These are phyloP conservation scores for Popillia japonica DNA, from an alignment of 1,140 invertebrate species.

Conservation along the genomic window DNA sequence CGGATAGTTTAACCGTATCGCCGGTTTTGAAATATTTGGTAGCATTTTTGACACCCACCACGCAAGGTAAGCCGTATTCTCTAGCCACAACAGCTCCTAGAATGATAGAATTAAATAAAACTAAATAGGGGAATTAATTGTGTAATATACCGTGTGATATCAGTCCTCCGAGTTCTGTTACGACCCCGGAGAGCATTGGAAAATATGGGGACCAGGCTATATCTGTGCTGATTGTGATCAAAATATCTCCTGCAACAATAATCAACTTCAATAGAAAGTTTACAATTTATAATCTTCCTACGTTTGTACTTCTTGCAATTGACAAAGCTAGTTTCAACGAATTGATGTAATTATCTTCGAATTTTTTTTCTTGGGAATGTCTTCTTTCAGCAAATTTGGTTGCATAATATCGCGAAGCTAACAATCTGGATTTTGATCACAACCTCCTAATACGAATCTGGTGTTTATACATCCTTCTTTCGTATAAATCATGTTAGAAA, in stretches of 20 bases:
- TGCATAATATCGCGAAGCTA: too few relatives aligned
- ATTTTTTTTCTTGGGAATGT: too few relatives aligned
- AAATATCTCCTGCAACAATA: conserved; percentile 70
- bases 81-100: conserved; percentile 86
- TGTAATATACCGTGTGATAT: conserved; percentile 80
- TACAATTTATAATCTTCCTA: too few relatives aligned
- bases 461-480: too few relatives aligned
- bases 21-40: conserved; percentile 76
- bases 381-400: too few relatives aligned
- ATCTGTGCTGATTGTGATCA: conserved; percentile 82
- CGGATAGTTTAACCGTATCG: conserved; percentile 62
- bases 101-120: conserved; percentile 43
- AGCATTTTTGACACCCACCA: conserved; percentile 76
- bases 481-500: too few relatives aligned
- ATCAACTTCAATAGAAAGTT: too few relatives aligned
- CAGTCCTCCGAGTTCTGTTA: conserved; percentile 86
- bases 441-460: too few relatives aligned
- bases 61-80: conserved; percentile 85
- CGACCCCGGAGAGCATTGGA: conserved; percentile 78
- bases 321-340: too few relatives aligned
- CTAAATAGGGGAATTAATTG: not conserved
- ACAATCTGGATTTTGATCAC: too few relatives aligned
- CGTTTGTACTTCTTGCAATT: too few relatives aligned
- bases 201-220: conserved; percentile 91
- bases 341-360: too few relatives aligned